Base-by-base conservation (phyloP, 64 coral and sea anemone genomes). In the Dendrophyllia cribrosa region DNA sequence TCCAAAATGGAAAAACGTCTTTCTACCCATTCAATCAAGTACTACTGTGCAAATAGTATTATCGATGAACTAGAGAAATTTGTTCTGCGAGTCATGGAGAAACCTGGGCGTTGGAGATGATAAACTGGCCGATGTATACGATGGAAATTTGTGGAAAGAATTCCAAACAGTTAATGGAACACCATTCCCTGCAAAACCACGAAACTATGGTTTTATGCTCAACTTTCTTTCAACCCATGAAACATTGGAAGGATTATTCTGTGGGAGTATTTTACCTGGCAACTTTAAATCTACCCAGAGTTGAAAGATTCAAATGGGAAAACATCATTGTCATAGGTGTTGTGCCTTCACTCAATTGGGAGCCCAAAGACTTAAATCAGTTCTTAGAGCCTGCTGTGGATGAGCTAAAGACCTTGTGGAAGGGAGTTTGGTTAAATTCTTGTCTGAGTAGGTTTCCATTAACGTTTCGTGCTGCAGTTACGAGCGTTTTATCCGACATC, bases 11-110 rank as follows among this genome's bases (percentile, higher is more conserved):
- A 5, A 88, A 71, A 62, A 15, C 50, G 0, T 47, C 14, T 50
- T 93, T 88, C 13, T 93, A 93, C n/a, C 92, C n/a, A n/a, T n/a
- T n/a, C 92, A 20, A 88, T 82, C 26, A 93, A 81, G 72, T 93
- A 93, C 47, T 89, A 94, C 55, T 94, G 86, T 44, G 71, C 12
- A 25, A 88, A 94, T 15, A 94, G 92, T 55, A 83, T 94, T 43
- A 60, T 62, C 21, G 20, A 87, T 16, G 20, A 77, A 14, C 26
- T 87, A 9, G 83, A 93, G 48, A 88, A 80, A n/a, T 53, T 70
- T 69, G 9, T 87, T 2, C 82, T 92, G 90, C 24, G 90, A 92
- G 47, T 5, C 24, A 1, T 92, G 79, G 80, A 86, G 90, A 46
- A 75, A 86, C 0, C 53, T 70, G 49, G 5, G 64, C 0, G 25